Base-by-base conservation (phyloP, 2,797 vertebrate species). In the Melopsittacus undulatus region DNA sequence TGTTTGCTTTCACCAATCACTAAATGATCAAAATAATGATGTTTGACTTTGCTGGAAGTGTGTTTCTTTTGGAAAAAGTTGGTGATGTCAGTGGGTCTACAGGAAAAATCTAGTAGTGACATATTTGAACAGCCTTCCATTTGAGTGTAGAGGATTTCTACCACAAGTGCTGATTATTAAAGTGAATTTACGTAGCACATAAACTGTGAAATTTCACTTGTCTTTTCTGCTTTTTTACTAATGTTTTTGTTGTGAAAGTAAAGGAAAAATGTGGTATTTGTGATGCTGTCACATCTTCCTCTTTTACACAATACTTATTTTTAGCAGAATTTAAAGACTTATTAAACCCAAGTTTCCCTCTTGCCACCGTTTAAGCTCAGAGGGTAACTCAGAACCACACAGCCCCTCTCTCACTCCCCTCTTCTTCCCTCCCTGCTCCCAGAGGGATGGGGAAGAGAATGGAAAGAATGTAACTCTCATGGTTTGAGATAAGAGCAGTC, bases 201-300 rank as follows among this genome's bases (percentile, higher is more conserved):
- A 52, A 4, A 14, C 72, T 90, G 56, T 80, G 82, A 77, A 84
- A 87, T 90, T 90, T 95, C 83, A 62, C 64, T 92, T 93, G 76
- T 34, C 45, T 92, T 96, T 95, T 96, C 95, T 95, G 90, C 73
- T 74, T 92, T 87, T 88, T 91, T 32, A 85, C 61, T 67, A 36
- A 82, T 11, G 11, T 18, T 79, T 83, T 83, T 87, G 56, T 42
- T 90, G 26, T 87, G 68, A 94, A 91, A 87, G 62, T 34, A 68
- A 85, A 95, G 91, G 78, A 69, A 94, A 94, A 80, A 77, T 27
- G 56, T 82, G 23, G 30, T 9, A 42, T 32, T 22, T 76, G 23
- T 89, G 52, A 48, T 82, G 38, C 2, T 94, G 21, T 89, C 26
- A 30, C 45, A 30, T 86, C 96, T 97, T 97, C 95, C 96, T 94